A percentile compares a stretch with the other conserved stretches of the same genome.
Evolutionary conservation across 1,140 invertebrate genomes (phyloP).

Genomic region (Ceratosolen fusciceps): DNA sequence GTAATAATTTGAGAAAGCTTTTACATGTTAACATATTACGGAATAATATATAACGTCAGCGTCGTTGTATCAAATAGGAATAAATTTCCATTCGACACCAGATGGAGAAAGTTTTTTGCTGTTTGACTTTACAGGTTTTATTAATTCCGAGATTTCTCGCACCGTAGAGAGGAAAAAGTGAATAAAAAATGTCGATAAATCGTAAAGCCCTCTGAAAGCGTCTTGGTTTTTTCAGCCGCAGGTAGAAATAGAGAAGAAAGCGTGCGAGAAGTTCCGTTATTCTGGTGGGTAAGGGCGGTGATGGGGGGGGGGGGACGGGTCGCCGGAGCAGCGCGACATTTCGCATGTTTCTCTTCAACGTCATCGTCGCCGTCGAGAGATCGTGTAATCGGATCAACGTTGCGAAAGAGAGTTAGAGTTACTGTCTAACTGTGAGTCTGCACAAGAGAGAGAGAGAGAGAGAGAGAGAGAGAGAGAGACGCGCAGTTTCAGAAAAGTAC

Average conservation of each 20-base stretch:
- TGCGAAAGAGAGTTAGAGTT: conserved; percentile 25
- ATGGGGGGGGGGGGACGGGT: too few species aligned
- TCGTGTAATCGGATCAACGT: conserved; percentile 45
- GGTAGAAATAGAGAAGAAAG: conserved; percentile 15
- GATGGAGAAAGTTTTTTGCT: conserved; percentile 43
- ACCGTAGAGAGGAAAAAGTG: conserved; percentile 6
- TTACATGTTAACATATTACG: conserved; percentile 32
- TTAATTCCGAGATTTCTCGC: conserved; percentile 42
- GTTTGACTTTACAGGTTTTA: conserved; percentile 42
- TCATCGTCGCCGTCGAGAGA: conserved; percentile 32
- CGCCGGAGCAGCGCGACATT: neutral
- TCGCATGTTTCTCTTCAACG: conserved; percentile 40
- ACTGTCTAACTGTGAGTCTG: too few species aligned
- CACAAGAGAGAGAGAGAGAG: conserved; percentile 13
- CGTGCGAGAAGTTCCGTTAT: neutral
- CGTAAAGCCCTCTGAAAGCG: conserved; percentile 37
- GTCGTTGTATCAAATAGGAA: conserved; percentile 30
- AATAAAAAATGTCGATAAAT: conserved; percentile 48
- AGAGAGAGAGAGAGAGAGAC: conserved; percentile 1
- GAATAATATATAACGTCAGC: neutral
- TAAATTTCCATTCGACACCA: conserved; percentile 43
- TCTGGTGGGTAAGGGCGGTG: too few species aligned
- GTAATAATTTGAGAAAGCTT: conserved; percentile 14
- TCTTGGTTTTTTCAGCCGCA: conserved; percentile 28
- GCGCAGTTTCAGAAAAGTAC: conserved; percentile 40